phyloP scores from a whole-genome alignment of 2,797 vertebrate species.

The Tragopan temminckii region DNA sequence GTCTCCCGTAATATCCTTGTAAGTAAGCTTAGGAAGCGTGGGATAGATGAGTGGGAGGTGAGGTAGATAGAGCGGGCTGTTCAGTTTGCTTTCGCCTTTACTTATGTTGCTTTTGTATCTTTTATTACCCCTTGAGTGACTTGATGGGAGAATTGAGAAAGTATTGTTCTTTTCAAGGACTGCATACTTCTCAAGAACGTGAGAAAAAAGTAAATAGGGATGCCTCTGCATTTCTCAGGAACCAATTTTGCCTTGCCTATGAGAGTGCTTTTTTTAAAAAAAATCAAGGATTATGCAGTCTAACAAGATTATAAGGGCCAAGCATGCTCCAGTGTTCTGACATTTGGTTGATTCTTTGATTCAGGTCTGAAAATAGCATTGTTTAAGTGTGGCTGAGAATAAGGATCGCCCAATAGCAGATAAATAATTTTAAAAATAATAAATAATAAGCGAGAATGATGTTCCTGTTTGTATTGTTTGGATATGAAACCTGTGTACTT shows the following conservation, averaged over 20 bases:
- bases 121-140: neutral
- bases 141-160: neutral
- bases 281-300: neutral
- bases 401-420: neutral
- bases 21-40: no score
- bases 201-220: neutral
- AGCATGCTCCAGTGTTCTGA: neutral
- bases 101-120: neutral
- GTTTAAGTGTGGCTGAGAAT: neutral
- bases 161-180: neutral
- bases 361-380: neutral
- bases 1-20: no score
- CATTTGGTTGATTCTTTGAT: neutral
- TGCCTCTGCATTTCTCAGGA: neutral
- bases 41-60: no score
- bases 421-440: neutral
- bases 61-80: neutral
- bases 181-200: neutral
- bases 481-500: neutral
- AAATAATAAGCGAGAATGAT: neutral
- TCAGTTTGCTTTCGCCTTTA: neutral
- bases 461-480: neutral
- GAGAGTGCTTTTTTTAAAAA: neutral
- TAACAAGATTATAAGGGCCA: neutral
- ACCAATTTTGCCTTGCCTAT: neutral